phyloP scores from a whole-genome alignment of 1,140 invertebrate species.

The Himalopsyche phryganea region DNA sequence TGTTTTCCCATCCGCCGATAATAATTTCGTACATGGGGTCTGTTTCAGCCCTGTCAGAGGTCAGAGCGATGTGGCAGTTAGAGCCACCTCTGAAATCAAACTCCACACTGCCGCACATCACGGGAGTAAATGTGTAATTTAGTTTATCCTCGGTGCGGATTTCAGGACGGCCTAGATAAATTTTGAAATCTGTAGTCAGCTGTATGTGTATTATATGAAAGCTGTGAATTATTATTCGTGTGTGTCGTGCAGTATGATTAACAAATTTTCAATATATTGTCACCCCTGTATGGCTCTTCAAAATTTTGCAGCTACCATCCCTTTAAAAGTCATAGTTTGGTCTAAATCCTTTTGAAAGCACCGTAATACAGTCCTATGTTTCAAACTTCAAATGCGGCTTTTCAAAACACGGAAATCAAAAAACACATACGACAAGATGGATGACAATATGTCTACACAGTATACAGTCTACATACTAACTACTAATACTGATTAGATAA shows the following conservation, averaged over 20 bases:
- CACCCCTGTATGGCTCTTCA: background rate
- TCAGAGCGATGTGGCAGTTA: constrained; percentile 60
- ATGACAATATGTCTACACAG: too few species aligned
- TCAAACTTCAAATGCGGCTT: too few species aligned
- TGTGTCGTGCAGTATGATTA: background rate
- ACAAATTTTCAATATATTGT: background rate
- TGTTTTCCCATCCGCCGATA: constrained; percentile 62
- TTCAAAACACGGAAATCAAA: too few species aligned
- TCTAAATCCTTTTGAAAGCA: too few species aligned
- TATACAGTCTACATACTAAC: too few species aligned
- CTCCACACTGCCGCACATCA: constrained; percentile 51
- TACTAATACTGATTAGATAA: too few species aligned
- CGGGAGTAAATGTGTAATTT: constrained; percentile 57
- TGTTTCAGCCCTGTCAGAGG: constrained; percentile 48
- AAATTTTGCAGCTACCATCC: too few species aligned
- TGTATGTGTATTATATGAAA: background rate
- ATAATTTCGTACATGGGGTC: constrained; percentile 61
- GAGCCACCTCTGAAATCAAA: constrained; percentile 57
- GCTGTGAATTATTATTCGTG: too few species aligned
- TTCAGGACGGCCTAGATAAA: constrained; percentile 47
- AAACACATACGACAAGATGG: too few species aligned
- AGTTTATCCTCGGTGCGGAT: constrained; percentile 56
- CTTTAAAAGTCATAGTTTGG: too few species aligned
- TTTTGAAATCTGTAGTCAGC: constrained; percentile 20
- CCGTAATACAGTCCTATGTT: too few species aligned